phyloP scores from a whole-genome alignment of 1,140 invertebrate species.

The Tyrophagus putrescentiae region DNA sequence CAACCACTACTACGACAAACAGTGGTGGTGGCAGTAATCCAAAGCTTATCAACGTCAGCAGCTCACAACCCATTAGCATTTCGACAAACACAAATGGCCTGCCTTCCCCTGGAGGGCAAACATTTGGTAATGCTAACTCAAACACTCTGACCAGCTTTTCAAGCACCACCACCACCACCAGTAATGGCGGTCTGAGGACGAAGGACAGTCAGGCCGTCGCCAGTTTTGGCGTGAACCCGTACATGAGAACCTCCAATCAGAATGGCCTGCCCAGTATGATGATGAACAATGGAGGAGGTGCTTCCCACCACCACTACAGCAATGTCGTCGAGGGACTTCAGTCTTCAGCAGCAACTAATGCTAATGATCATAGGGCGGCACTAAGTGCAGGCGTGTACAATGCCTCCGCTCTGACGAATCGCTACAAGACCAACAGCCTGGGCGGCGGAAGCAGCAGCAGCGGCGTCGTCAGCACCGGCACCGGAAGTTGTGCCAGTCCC shows the following conservation, averaged over 20 bases:
- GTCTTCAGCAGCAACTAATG: too few relatives aligned
- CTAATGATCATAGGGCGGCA: conserved; percentile 4
- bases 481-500: background rate
- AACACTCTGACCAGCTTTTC: background rate
- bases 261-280: background rate
- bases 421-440: conserved; percentile 16
- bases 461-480: conserved; percentile 10
- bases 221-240: background rate
- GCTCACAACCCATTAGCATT: background rate
- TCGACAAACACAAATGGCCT: background rate
- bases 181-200: background rate
- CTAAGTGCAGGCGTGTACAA: conserved; percentile 13
- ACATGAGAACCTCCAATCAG: conserved; percentile 5
- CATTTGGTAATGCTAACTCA: background rate
- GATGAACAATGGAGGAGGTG: background rate
- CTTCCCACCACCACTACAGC: background rate
- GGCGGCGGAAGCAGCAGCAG: conserved; percentile 10
- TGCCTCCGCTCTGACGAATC: background rate
- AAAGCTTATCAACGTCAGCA: background rate
- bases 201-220: background rate
- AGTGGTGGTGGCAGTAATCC: background rate
- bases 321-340: background rate
- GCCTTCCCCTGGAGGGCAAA: too few relatives aligned
- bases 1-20: background rate
- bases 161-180: background rate